Evolutionary conservation across 2,888 invertebrate genomes (phyloP), one percentile per base, ranked within the genome.

Genomic region (Tetranychus truncatus): DNA sequence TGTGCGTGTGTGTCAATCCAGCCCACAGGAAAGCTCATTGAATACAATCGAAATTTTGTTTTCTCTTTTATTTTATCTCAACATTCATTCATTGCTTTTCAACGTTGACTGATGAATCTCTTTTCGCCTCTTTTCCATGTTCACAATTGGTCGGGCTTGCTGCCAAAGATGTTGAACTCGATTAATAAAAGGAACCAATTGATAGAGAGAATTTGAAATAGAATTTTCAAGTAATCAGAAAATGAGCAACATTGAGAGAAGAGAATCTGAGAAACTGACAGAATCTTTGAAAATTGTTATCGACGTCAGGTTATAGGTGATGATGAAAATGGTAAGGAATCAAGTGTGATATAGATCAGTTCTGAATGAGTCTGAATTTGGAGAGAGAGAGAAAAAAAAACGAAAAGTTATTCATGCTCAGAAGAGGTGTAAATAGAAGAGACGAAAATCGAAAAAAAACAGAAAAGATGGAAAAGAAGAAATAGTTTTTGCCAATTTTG

Each of bases 271-370:
- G 34, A 1, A 34, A 34, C 34, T 34, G 34, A 34, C 34, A 34
- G 34, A 34, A 3, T 34, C 34, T 34, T 5, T 5, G 34, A 34
- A 34, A 34, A 34, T 34, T 34, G 34, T 34, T 55, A 55, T 55
- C 55, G 55, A 55, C 55, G 55, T 55, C 55, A 55, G 55, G 55
- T 55, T 55, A 55, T 55, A 55, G 55, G 55, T 55, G 55, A 55
- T 55, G 55, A 55, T 55, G 55, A 34, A 34, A 34, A 55, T 55
- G 9, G 15, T 55, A 6, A 55, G 11, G 55, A 34, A 55, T 55
- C 9, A 55, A 55, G 15, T 15, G 15, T 55, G 55, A 55, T 55
- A 15, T 15, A 15, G 55, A 55, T 15, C 9, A 55, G 7, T 15
- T 6, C 15, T 55, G 46, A 11, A 46, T 11, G 9, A 15, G 15